These are phyloP conservation scores for Silurus aristotelis DNA, from an alignment of 2,797 vertebrate genomes.

Conservation along the genomic window DNA sequence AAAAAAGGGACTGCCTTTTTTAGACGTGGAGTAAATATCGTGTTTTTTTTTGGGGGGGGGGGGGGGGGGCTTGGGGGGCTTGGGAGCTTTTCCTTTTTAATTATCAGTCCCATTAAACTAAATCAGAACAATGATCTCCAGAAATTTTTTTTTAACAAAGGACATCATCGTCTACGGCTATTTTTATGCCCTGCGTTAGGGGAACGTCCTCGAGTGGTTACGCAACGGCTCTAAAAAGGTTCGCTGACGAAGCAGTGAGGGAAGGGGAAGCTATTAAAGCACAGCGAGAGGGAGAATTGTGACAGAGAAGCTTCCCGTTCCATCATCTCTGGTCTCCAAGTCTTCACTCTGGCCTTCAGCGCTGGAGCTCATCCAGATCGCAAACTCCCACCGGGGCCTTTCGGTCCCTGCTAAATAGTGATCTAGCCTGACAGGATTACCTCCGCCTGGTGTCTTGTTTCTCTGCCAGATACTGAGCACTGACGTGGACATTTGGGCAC, in stretches of 20 bases:
- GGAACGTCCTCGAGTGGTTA: neutral
- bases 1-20: no score
- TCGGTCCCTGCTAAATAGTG: constrained; percentile 70
- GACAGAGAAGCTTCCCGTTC: neutral
- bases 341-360: constrained; percentile 67
- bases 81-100: no score
- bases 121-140: neutral
- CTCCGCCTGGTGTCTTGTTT: constrained; percentile 68
- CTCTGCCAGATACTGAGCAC: constrained; percentile 69
- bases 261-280: neutral
- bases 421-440: constrained; percentile 71
- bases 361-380: constrained; percentile 66
- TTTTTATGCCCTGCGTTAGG: neutral
- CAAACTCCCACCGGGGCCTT: constrained; percentile 64
- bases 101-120: no score
- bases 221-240: constrained; percentile 4
- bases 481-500: neutral
- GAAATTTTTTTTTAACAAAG: neutral
- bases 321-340: neutral
- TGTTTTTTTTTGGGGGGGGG: no score
- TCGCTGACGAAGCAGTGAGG: neutral
- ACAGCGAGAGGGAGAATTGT: neutral
- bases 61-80: no score
- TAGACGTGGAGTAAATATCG: no score
- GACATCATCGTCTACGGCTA: constrained; percentile 1